Conservation (phyloP, 2,113 vertebrate species). For the Oncorhynchus keta region DNA sequence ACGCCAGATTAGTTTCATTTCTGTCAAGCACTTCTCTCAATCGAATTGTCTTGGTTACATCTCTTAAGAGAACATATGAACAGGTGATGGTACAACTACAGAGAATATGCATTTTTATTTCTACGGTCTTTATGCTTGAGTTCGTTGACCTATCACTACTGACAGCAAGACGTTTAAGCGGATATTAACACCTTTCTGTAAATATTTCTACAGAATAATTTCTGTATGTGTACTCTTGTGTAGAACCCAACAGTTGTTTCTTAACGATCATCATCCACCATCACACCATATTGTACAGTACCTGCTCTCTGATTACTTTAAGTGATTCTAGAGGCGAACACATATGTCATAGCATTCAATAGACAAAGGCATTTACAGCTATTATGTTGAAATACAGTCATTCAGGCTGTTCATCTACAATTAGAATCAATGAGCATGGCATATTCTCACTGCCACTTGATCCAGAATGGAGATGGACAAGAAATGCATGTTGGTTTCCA, state of each 20-base stretch:
- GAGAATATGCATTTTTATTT: conserved; percentile 50
- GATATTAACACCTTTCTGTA: conserved; percentile 52
- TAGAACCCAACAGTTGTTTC: conserved; percentile 16
- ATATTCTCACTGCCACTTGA: conserved; percentile 14
- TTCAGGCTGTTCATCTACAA: conserved; percentile 20
- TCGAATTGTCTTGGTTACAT: neutral
- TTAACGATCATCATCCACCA: neutral
- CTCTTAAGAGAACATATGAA: conserved; percentile 22
- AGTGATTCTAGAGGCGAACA: conserved; percentile 57
- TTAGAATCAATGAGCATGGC: conserved; percentile 33
- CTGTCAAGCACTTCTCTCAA: neutral
- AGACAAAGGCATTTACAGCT: conserved; percentile 48
- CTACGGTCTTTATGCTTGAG: conserved; percentile 30
- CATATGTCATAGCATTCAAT: conserved; percentile 49
- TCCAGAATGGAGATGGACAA: conserved; percentile 44
- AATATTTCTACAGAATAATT: conserved; percentile 29
- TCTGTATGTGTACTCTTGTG: neutral
- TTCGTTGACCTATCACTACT: conserved; percentile 58
- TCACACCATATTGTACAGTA: conserved; percentile 13
- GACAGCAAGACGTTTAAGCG: conserved; percentile 62
- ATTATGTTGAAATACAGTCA: conserved; percentile 34
- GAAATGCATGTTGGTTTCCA: conserved; percentile 10
- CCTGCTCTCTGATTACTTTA: conserved; percentile 44
- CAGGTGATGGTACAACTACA: conserved; percentile 47
- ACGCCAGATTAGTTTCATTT: neutral